These are phyloP conservation scores for Geococcyx californianus DNA, from an alignment of 2,113 vertebrate species.

Conservation along the genomic window DNA sequence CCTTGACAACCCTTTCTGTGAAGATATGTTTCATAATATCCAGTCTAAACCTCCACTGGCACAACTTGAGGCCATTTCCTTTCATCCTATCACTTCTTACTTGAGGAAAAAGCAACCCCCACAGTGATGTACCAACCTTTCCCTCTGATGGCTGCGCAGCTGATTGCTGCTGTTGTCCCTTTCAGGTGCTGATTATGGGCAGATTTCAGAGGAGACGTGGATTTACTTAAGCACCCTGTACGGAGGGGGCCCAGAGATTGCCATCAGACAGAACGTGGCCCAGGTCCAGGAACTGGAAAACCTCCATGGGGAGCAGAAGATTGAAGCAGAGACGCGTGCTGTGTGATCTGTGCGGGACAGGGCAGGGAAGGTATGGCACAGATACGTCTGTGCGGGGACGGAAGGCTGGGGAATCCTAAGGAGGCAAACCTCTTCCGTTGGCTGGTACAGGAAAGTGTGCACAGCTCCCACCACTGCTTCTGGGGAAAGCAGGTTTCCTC, in stretches of 20 bases:
- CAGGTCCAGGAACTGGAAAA: conserved; percentile 79
- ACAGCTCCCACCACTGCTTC: not conserved
- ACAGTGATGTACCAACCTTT: not conserved
- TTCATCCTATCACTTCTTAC: too few species aligned
- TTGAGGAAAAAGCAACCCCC: too few species aligned
- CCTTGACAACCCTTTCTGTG: too few species aligned
- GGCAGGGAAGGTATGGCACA: not conserved
- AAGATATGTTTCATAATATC: too few species aligned
- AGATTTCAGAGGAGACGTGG: conserved; percentile 98
- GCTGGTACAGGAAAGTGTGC: not conserved
- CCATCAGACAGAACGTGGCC: conserved; percentile 87
- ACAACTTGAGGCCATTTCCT: too few species aligned
- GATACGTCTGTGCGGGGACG: not conserved
- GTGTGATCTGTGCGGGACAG: conserved; percentile 67
- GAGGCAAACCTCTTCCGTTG: not conserved
- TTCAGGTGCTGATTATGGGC: conserved; percentile 94
- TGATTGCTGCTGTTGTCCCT: not conserved
- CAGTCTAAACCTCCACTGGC: too few species aligned
- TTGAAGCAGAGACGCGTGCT: conserved; percentile 92
- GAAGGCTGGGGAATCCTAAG: not conserved
- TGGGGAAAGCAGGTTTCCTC: not conserved
- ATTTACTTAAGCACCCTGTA: conserved; percentile 89
- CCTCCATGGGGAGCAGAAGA: conserved; percentile 91
- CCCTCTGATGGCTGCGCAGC: accelerated
- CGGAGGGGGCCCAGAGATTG: conserved; percentile 90